Percentiles rank a stretch among this genome's conserved stretches.
These are phyloP conservation scores for Tenodera sinensis DNA, from an alignment of 2,888 invertebrate genomes.

Conservation along the genomic window DNA sequence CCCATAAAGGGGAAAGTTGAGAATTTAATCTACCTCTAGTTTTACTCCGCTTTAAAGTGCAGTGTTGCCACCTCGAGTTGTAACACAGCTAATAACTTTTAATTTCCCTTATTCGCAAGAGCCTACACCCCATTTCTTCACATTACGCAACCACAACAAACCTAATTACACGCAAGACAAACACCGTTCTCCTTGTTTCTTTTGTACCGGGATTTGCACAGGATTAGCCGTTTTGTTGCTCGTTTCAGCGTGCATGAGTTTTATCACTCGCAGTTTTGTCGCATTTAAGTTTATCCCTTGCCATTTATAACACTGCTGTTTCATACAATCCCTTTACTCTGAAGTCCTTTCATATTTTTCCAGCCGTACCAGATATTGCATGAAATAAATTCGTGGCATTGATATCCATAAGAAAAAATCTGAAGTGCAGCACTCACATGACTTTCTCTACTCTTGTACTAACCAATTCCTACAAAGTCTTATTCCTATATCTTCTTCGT, in stretches of 20 bases:
- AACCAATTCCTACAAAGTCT: too few species aligned
- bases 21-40: too few species aligned
- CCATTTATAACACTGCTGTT: neutral
- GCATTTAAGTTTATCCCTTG: neutral
- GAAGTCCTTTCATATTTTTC: too few species aligned
- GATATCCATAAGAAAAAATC: too few species aligned
- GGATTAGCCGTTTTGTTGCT: neutral
- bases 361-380: too few species aligned
- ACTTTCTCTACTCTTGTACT: too few species aligned
- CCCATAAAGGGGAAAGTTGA: too few species aligned
- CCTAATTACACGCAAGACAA: neutral
- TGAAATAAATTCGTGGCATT: too few species aligned
- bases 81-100: neutral
- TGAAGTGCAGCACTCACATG: too few species aligned
- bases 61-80: neutral
- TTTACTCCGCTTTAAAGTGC: neutral
- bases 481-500: too few species aligned
- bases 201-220: neutral
- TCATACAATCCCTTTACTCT: too few species aligned
- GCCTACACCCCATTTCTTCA: neutral
- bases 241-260: neutral
- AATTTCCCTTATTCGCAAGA: neutral
- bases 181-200: neutral
- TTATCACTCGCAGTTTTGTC: neutral
- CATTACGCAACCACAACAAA: neutral